A percentile compares a stretch with the other conserved stretches of the same genome.
Evolutionary conservation across 2,888 invertebrate genomes (phyloP).

Genomic region (Acronicta aceris): DNA sequence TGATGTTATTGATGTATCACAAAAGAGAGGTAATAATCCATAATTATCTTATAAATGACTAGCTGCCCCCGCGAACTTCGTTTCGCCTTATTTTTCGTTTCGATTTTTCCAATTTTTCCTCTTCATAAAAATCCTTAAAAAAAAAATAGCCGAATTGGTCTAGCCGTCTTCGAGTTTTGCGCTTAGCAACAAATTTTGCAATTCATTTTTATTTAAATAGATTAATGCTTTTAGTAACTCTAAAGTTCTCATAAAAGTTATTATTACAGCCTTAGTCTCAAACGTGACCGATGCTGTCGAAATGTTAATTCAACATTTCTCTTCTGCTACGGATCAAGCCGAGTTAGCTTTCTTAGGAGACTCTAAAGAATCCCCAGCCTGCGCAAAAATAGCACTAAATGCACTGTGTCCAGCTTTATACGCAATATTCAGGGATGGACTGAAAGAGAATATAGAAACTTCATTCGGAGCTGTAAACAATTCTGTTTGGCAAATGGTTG

Average conservation of each 20-base stretch:
- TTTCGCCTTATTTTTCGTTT: too few species aligned
- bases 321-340: conserved; percentile 90
- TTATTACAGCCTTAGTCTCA: conserved; percentile 91
- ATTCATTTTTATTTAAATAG: too few species aligned
- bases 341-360: conserved; percentile 90
- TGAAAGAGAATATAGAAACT: conserved; percentile 94
- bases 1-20: conserved; percentile 88
- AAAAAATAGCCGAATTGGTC: too few species aligned
- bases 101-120: too few species aligned
- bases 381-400: conserved; percentile 93
- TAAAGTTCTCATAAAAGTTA: not conserved
- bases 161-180: too few species aligned
- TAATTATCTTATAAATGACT: not conserved
- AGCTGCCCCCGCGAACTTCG: too few species aligned
- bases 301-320: conserved; percentile 92
- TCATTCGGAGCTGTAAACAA: conserved; percentile 96
- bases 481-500: conserved; percentile 97
- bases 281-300: conserved; percentile 93
- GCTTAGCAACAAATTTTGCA: too few species aligned
- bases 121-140: too few species aligned
- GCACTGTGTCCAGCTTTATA: conserved; percentile 95
- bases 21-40: conserved; percentile 87
- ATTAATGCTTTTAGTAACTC: not conserved
- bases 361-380: conserved; percentile 90
- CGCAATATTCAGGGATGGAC: conserved; percentile 95